phyloP scores from a whole-genome alignment of 2,888 invertebrate species.

The Dinocampus coccinellae region DNA sequence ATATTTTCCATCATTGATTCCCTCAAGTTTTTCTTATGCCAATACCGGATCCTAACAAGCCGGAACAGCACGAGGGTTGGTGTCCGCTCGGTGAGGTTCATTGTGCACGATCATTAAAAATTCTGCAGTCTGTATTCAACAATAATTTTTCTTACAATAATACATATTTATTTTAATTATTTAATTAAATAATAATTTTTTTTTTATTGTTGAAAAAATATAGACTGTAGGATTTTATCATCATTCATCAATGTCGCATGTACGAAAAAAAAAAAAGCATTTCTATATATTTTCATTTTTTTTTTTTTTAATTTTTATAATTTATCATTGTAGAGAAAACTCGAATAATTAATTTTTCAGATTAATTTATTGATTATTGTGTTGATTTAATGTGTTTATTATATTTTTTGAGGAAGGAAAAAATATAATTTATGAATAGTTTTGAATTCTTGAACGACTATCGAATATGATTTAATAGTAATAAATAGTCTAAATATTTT shows the following conservation, averaged over 20 bases:
- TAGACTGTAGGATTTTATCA: conserved; percentile 39
- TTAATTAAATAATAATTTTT: conserved; percentile 30
- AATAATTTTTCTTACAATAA: neutral
- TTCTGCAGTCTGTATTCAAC: conserved; percentile 51
- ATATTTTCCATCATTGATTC: conserved; percentile 38
- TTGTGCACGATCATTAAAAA: conserved; percentile 57
- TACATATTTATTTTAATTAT: conserved; percentile 7
- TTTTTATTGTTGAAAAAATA: conserved; percentile 28
- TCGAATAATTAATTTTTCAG: no score
- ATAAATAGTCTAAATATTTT: no score
- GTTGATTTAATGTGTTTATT: conserved; percentile 10
- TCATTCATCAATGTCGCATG: conserved; percentile 34
- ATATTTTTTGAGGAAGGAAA: conserved; percentile 25
- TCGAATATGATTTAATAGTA: no score
- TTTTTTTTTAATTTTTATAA: conserved; percentile 27
- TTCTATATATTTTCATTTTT: conserved; percentile 20
- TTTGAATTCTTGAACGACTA: neutral
- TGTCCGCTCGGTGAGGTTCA: conserved; percentile 84
- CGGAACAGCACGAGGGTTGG: conserved; percentile 92
- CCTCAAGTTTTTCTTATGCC: conserved; percentile 74
- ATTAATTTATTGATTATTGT: conserved; percentile 22
- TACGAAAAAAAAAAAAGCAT: conserved; percentile 7
- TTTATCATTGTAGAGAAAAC: conserved; percentile 25
- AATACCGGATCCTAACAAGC: conserved; percentile 87
- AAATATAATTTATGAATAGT: neutral